A percentile compares a stretch with the other conserved stretches of the same genome.
These are phyloP conservation scores for Illadopsis cleaveri DNA, from an alignment of 2,113 vertebrate genomes.

Conservation along the genomic window DNA sequence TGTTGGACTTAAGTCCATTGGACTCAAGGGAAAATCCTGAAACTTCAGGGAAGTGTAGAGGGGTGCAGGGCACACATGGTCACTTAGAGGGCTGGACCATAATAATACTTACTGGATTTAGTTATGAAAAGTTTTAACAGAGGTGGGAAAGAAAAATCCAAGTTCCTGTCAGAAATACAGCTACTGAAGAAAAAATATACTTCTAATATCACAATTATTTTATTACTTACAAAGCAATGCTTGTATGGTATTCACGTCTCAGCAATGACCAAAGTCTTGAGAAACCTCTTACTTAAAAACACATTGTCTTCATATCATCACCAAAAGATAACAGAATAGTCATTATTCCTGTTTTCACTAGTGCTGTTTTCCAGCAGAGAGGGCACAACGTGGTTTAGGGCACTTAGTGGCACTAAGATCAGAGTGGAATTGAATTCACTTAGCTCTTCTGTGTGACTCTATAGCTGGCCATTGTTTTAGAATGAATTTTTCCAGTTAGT, in stretches of 20 bases:
- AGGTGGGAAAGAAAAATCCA: background rate
- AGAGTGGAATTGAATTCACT: background rate
- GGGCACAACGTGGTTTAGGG: background rate
- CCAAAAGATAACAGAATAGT: background rate
- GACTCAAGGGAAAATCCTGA: background rate
- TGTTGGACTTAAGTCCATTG: fast-evolving
- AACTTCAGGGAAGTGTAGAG: fast-evolving
- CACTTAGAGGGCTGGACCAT: too few species aligned
- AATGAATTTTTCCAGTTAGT: background rate
- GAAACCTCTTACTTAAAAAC: background rate
- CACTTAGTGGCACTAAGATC: background rate
- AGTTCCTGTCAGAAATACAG: background rate
- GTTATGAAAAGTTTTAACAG: background rate
- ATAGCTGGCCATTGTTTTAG: background rate
- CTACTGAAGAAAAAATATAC: background rate
- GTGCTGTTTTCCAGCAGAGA: background rate
- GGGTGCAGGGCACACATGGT: fast-evolving
- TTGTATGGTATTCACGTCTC: background rate
- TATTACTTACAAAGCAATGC: background rate
- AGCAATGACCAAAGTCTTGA: background rate
- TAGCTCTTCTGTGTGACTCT: background rate
- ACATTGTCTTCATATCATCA: background rate
- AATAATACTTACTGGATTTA: background rate
- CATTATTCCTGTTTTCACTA: background rate
- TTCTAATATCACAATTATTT: background rate